phyloP scores from a whole-genome alignment of 2,113 vertebrate species.

The Actinemys pallida region DNA sequence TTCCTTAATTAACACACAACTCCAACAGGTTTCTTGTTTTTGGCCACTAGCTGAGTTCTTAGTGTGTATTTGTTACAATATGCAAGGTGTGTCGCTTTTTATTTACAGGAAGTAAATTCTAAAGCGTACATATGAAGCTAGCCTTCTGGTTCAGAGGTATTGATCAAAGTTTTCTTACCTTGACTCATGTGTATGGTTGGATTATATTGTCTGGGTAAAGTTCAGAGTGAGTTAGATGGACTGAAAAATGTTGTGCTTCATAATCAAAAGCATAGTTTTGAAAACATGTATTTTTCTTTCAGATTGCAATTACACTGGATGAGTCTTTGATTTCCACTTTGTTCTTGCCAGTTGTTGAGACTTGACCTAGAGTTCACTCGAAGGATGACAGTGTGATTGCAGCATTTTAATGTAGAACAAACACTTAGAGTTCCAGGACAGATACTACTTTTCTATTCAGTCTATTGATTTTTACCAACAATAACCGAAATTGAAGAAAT shows the following conservation, averaged over 20 bases:
- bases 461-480: constrained; percentile 39
- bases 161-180: background rate
- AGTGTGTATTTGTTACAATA: background rate
- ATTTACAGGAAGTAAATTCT: background rate
- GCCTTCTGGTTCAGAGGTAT: background rate
- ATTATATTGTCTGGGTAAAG: background rate
- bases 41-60: background rate
- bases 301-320: background rate
- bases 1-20: background rate
- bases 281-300: constrained; percentile 44
- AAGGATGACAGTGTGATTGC: background rate
- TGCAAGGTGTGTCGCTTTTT: background rate
- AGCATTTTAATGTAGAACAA: background rate
- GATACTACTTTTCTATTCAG: background rate
- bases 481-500: constrained; percentile 10
- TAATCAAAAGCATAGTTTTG: constrained; percentile 34
- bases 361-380: constrained; percentile 3
- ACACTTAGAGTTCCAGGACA: background rate
- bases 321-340: constrained; percentile 38
- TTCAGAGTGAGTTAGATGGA: background rate
- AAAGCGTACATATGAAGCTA: background rate
- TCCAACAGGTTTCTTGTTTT: background rate
- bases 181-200: background rate
- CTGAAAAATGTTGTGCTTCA: background rate
- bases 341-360: background rate